A percentile compares a stretch with the other conserved stretches of the same genome.
phyloP scores from a whole-genome alignment of 2,888 invertebrate species.

The Ypsolopha sequella region DNA sequence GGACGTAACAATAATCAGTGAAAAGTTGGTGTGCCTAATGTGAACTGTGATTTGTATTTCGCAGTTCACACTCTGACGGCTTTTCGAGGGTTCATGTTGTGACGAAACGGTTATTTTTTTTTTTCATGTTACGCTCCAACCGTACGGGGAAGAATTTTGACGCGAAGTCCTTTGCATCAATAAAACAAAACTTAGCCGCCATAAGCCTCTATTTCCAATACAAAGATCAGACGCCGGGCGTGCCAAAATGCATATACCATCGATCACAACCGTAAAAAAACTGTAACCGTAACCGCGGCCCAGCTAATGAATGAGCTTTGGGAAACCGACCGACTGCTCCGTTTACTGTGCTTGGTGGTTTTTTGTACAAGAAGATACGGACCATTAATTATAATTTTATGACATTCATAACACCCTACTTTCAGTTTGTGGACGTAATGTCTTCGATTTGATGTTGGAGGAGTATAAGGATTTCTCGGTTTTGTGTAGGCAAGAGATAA shows the following conservation, averaged over 20 bases:
- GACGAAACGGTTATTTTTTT: too few relatives aligned
- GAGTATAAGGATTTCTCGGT: neutral
- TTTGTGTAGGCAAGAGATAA: too few relatives aligned
- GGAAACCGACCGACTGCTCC: constrained; percentile 48
- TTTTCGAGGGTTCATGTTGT: too few relatives aligned
- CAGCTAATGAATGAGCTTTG: constrained; percentile 6
- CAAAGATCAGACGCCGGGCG: neutral
- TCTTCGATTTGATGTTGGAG: neutral
- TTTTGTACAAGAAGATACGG: constrained; percentile 38
- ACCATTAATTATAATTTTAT: constrained; percentile 39
- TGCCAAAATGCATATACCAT: neutral
- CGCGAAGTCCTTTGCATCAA: too few relatives aligned
- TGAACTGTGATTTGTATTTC: too few relatives aligned
- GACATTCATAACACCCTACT: constrained; percentile 45
- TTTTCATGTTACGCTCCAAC: too few relatives aligned
- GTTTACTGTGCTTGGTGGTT: constrained; percentile 54
- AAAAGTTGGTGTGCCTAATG: too few relatives aligned
- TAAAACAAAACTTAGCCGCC: too few relatives aligned
- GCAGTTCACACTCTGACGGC: too few relatives aligned
- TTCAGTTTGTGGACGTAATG: constrained; percentile 13
- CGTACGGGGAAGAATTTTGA: too few relatives aligned
- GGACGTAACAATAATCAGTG: too few relatives aligned
- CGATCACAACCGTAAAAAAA: constrained; percentile 2
- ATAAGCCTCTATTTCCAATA: too few relatives aligned
- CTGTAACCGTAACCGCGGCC: neutral